phyloP scores from a whole-genome alignment of 2,888 invertebrate genomes.

The Andrena dorsata region DNA sequence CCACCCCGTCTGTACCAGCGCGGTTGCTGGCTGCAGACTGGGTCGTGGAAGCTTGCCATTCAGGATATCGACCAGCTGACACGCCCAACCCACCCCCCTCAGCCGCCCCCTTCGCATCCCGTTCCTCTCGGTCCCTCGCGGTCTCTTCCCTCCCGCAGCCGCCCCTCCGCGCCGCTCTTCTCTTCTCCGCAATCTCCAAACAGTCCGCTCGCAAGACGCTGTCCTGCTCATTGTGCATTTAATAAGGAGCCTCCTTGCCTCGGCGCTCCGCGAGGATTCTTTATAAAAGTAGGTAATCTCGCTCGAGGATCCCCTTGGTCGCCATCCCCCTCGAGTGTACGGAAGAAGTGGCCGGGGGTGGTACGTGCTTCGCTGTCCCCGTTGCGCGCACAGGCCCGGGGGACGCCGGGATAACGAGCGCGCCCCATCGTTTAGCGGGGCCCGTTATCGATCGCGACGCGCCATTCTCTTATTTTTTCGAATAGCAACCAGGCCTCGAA shows the following conservation, averaged over 20 bases:
- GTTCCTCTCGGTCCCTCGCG: slow-evolving; percentile 21
- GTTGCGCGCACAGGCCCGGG: slow-evolving; percentile 29
- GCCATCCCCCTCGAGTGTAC: slow-evolving; percentile 51
- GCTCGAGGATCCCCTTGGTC: slow-evolving; percentile 65
- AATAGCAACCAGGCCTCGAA: not conserved
- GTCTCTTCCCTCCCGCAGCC: not conserved
- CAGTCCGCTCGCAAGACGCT: slow-evolving; percentile 68
- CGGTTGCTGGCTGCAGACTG: slow-evolving; percentile 68
- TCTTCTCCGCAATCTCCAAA: slow-evolving; percentile 67
- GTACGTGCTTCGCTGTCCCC: slow-evolving; percentile 49
- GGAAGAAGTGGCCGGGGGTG: slow-evolving; percentile 63
- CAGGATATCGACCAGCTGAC: slow-evolving; percentile 82
- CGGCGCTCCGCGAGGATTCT: slow-evolving; percentile 58
- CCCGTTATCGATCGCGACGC: slow-evolving; percentile 11
- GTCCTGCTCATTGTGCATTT: slow-evolving; percentile 63
- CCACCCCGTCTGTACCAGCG: slow-evolving; percentile 29
- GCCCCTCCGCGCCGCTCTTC: slow-evolving; percentile 30
- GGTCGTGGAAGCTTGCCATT: slow-evolving; percentile 77
- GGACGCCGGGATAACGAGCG: slow-evolving; percentile 29
- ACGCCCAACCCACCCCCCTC: slow-evolving; percentile 76
- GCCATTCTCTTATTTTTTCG: not conserved
- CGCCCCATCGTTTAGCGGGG: slow-evolving; percentile 23
- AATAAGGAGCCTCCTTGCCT: slow-evolving; percentile 66
- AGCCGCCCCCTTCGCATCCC: slow-evolving; percentile 32
- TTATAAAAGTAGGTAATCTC: slow-evolving; percentile 65